phyloP scores from a whole-genome alignment of 1,140 invertebrate genomes.

The Heliconius himera region DNA sequence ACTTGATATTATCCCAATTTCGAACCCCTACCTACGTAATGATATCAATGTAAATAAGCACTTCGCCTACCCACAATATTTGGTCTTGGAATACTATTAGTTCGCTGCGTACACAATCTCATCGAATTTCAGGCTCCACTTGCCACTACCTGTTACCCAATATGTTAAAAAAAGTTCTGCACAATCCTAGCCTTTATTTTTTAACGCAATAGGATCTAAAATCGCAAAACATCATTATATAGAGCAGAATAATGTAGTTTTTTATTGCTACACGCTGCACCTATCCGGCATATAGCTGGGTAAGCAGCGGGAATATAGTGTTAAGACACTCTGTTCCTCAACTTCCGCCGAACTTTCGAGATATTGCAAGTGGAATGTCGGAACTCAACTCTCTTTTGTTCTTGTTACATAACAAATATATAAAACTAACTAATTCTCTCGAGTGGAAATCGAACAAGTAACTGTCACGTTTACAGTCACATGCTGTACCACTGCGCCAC shows the following conservation, averaged over 20 bases:
- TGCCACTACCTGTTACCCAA: constrained; percentile 2
- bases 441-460: too few relatives aligned
- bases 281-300: too few relatives aligned
- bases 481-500: too few relatives aligned
- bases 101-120: constrained; percentile 15
- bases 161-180: neutral
- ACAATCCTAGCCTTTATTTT: constrained; percentile 1
- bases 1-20: neutral
- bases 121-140: constrained; percentile 11
- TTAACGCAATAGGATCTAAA: neutral
- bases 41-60: constrained; percentile 17
- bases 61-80: constrained; percentile 18
- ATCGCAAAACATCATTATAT: neutral
- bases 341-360: too few relatives aligned
- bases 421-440: too few relatives aligned
- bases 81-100: constrained; percentile 5
- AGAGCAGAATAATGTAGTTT: neutral
- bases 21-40: constrained; percentile 18
- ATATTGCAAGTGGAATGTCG: too few relatives aligned
- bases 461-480: too few relatives aligned
- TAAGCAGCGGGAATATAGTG: too few relatives aligned
- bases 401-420: too few relatives aligned
- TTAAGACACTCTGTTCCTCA: too few relatives aligned
- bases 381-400: too few relatives aligned
- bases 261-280: too few relatives aligned